Evolutionary conservation across 1,140 invertebrate genomes (phyloP).

Genomic region (Camponotus vicinus): DNA sequence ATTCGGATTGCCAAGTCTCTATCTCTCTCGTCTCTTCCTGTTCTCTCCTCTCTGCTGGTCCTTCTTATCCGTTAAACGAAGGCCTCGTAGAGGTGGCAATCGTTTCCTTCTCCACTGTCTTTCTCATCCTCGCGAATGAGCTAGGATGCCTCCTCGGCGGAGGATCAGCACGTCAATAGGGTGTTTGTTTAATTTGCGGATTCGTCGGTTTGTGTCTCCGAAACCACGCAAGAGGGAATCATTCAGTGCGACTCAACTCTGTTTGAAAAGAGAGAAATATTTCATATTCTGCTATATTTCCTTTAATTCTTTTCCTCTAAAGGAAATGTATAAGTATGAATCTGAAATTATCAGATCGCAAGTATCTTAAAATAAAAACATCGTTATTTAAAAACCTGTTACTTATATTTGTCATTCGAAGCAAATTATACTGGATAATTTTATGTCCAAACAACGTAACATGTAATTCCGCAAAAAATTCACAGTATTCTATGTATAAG

Average conservation of each 20-base stretch:
- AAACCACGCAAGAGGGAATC: constrained; percentile 3
- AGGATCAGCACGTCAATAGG: constrained; percentile 83
- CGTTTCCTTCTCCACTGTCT: constrained; percentile 63
- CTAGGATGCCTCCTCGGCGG: constrained; percentile 57
- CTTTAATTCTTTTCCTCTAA: background rate
- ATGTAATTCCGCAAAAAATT: constrained; percentile 24
- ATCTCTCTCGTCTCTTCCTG: constrained; percentile 53
- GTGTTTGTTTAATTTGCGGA: constrained; percentile 84
- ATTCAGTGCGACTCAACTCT: constrained; percentile 56
- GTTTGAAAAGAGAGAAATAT: background rate
- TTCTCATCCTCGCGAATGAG: constrained; percentile 60
- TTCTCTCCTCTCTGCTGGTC: constrained; percentile 29
- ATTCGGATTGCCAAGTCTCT: constrained; percentile 76
- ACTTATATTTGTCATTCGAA: background rate
- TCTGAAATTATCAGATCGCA: no score
- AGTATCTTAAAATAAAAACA: background rate
- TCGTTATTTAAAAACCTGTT: background rate
- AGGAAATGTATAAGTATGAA: no score
- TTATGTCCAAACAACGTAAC: background rate
- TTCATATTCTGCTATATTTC: background rate
- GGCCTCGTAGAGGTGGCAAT: constrained; percentile 32
- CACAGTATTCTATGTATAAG: constrained; percentile 32
- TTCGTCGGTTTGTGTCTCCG: constrained; percentile 63
- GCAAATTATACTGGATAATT: background rate
- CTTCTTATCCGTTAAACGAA: constrained; percentile 61